phyloP scores from a whole-genome alignment of 2,888 invertebrate genomes.

The Geotrupes spiniger region DNA sequence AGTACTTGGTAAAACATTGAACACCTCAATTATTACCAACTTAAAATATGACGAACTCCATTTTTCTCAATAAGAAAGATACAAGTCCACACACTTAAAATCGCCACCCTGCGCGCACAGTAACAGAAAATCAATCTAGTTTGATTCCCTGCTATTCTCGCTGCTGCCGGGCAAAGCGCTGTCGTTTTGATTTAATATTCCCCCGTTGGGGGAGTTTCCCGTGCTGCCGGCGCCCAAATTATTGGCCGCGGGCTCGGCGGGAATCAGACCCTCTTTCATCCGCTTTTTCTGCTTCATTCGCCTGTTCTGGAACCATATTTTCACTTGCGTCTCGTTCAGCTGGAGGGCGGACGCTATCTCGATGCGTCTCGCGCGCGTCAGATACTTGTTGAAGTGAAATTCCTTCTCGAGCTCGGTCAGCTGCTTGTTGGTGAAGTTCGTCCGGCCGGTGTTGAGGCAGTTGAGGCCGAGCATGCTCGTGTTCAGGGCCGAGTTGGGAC shows the following conservation, averaged over 20 bases:
- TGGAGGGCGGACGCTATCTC: slow-evolving; percentile 96
- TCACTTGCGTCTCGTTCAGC: slow-evolving; percentile 94
- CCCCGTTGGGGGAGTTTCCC: slow-evolving; percentile 52
- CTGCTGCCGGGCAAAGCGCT: slow-evolving; percentile 54
- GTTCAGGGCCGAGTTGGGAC: slow-evolving; percentile 50
- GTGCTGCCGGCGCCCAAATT: slow-evolving; percentile 34
- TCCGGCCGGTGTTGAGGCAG: slow-evolving; percentile 80
- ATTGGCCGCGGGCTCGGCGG: slow-evolving; percentile 54
- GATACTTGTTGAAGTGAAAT: slow-evolving; percentile 98
- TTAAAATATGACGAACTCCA: too few species aligned
- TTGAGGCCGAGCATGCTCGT: slow-evolving; percentile 48
- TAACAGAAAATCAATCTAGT: slow-evolving; percentile 40
- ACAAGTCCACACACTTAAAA: too few species aligned
- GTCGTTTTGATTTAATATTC: slow-evolving; percentile 46
- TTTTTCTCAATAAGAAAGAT: too few species aligned
- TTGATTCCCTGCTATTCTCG: slow-evolving; percentile 73
- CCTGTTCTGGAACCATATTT: slow-evolving; percentile 98
- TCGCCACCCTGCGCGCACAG: too few species aligned
- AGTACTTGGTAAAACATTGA: too few species aligned
- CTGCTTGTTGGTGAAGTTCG: slow-evolving; percentile 99
- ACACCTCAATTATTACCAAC: too few species aligned
- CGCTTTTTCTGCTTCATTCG: slow-evolving; percentile 98
- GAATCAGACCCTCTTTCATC: slow-evolving; percentile 86
- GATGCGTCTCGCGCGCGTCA: slow-evolving; percentile 93
- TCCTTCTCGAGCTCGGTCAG: slow-evolving; percentile 98